Evolutionary conservation across 2,113 vertebrate genomes (phyloP).

Genomic region (Hassar affinis): DNA sequence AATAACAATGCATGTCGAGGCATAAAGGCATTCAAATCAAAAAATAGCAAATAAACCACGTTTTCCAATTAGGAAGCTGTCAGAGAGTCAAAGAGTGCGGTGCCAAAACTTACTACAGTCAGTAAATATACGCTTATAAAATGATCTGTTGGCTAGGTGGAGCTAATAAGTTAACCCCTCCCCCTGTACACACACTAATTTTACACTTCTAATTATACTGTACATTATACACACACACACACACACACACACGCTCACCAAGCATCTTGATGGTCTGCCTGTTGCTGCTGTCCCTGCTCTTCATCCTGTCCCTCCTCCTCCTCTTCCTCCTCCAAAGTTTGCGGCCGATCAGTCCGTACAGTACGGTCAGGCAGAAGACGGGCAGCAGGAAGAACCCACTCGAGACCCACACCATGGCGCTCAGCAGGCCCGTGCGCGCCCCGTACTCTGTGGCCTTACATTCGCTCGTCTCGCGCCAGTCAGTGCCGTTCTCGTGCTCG

Average conservation of each 20-base stretch:
- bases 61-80: neutral
- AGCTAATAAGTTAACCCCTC: neutral
- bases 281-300: slow-evolving; percentile 63
- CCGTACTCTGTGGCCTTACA: slow-evolving; percentile 92
- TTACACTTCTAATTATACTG: no score
- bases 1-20: neutral
- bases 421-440: slow-evolving; percentile 88
- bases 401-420: slow-evolving; percentile 93
- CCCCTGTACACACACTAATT: no score
- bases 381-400: slow-evolving; percentile 94
- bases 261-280: slow-evolving; percentile 95
- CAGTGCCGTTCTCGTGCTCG: slow-evolving; percentile 80
- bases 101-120: neutral
- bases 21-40: neutral
- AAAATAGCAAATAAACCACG: no score
- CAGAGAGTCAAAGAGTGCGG: neutral
- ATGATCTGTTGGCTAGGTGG: neutral
- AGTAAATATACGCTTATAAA: neutral
- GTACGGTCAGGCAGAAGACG: slow-evolving; percentile 90
- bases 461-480: slow-evolving; percentile 82
- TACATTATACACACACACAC: neutral
- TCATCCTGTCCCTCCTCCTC: slow-evolving; percentile 13
- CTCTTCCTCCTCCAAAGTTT: slow-evolving; percentile 79
- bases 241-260: slow-evolving; percentile 70
- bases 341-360: slow-evolving; percentile 94